Evolutionary conservation across 2,113 vertebrate species (phyloP).

Genomic region (Nannobrachium achirus): DNA sequence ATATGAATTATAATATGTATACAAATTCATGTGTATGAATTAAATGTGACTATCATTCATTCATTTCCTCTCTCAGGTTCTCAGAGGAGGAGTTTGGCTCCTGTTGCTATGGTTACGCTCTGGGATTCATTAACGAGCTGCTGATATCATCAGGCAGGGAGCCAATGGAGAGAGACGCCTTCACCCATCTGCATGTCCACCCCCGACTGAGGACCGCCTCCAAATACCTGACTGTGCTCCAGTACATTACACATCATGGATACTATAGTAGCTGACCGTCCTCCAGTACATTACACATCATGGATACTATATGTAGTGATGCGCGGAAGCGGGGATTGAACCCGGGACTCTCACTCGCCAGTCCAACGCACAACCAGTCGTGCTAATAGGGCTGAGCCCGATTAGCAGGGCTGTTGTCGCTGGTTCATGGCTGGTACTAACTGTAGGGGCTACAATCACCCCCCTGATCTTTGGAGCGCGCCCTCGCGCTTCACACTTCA

Average conservation of each 20-base stretch:
- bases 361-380: no score
- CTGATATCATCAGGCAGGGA: conserved; percentile 59
- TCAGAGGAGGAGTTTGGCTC: conserved; percentile 81
- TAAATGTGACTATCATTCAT: background rate
- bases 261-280: conserved; percentile 64
- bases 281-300: background rate
- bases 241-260: conserved; percentile 60
- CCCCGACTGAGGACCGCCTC: conserved; percentile 75
- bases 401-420: no score
- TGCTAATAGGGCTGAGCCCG: no score
- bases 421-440: no score
- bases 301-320: background rate
- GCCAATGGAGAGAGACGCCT: conserved; percentile 72
- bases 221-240: conserved; percentile 79
- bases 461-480: no score
- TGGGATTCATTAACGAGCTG: conserved; percentile 83
- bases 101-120: conserved; percentile 84
- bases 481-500: no score
- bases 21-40: background rate
- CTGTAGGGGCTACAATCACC: no score
- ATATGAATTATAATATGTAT: no score
- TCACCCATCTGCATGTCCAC: conserved; percentile 79
- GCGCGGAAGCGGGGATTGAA: no score
- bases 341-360: no score
- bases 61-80: conserved; percentile 32